A percentile compares a stretch with the other conserved stretches of the same genome.
Evolutionary conservation across 2,888 invertebrate species (phyloP).

Genomic region (Scaptomyza reducta): DNA sequence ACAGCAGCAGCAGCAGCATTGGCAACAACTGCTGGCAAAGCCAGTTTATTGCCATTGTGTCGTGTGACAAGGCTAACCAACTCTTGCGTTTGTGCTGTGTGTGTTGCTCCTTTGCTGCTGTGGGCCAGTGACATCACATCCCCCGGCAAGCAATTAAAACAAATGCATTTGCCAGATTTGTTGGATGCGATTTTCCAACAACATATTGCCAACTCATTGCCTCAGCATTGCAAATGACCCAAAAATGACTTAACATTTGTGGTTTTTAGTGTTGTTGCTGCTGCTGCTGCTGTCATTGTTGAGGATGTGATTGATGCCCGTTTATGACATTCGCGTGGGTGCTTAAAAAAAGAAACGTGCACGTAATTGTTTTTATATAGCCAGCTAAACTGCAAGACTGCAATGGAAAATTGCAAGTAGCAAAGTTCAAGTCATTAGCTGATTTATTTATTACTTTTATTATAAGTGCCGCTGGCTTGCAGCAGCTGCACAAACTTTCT

Average conservation of each 20-base stretch:
- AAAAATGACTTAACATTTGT: slow-evolving; percentile 64
- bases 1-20: slow-evolving; percentile 24
- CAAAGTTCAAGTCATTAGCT: slow-evolving; percentile 16
- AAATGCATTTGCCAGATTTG: slow-evolving; percentile 72
- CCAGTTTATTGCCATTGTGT: slow-evolving; percentile 63
- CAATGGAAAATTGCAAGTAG: slow-evolving; percentile 3
- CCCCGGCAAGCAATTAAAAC: slow-evolving; percentile 65
- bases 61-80: slow-evolving; percentile 64
- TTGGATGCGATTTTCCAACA: slow-evolving; percentile 56
- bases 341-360: slow-evolving; percentile 27
- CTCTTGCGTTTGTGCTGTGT: slow-evolving; percentile 14
- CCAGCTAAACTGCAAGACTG: slow-evolving; percentile 22
- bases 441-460: slow-evolving; percentile 19
- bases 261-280: slow-evolving; percentile 13
- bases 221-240: slow-evolving; percentile 54
- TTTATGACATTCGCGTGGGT: slow-evolving; percentile 62
- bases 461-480: neutral
- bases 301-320: slow-evolving; percentile 65
- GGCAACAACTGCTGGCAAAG: slow-evolving; percentile 54
- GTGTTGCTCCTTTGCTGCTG: slow-evolving; percentile 16
- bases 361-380: slow-evolving; percentile 68
- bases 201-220: slow-evolving; percentile 60
- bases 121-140: slow-evolving; percentile 48
- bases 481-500: slow-evolving; percentile 3
- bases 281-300: slow-evolving; percentile 13